These are phyloP conservation scores for Teleopsis dalmanni DNA, from an alignment of 1,140 invertebrate genomes.

Conservation along the genomic window DNA sequence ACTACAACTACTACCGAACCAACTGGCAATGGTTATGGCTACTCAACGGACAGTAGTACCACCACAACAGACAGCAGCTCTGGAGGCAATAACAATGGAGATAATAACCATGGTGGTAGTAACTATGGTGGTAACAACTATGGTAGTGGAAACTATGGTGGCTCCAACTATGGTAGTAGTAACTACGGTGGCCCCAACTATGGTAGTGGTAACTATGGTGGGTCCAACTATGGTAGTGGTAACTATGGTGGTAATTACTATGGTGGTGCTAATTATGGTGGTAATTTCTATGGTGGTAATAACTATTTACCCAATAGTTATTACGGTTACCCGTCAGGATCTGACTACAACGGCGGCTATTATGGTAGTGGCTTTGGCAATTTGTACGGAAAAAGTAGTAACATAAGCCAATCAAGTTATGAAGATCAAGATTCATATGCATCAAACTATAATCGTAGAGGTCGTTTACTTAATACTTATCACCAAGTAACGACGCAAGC, in stretches of 20 bases:
- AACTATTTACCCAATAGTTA: no score
- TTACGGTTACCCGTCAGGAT: neutral
- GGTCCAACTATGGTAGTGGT: no score
- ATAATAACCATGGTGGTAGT: no score
- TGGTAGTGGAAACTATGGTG: no score
- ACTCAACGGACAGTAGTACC: constrained; percentile 1
- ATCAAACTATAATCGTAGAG: constrained; percentile 2
- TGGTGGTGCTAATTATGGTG: neutral
- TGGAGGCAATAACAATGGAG: no score
- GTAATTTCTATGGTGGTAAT: no score
- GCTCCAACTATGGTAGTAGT: neutral
- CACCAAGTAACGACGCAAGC: constrained; percentile 45
- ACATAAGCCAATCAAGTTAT: constrained; percentile 11
- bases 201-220: neutral
- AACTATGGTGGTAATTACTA: no score
- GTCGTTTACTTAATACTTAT: constrained; percentile 30
- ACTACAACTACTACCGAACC: neutral
- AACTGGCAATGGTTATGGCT: neutral
- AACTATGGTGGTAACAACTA: no score
- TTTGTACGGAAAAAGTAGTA: constrained; percentile 21
- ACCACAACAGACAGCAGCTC: no score
- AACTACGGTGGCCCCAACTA: constrained; percentile 5
- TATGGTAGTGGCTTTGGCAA: constrained; percentile 2
- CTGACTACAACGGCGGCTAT: neutral
- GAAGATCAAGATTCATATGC: neutral